Evolutionary conservation across 2,888 invertebrate species (phyloP), one percentile per base, ranked within the genome.

Genomic region (Bellardia pandia): DNA sequence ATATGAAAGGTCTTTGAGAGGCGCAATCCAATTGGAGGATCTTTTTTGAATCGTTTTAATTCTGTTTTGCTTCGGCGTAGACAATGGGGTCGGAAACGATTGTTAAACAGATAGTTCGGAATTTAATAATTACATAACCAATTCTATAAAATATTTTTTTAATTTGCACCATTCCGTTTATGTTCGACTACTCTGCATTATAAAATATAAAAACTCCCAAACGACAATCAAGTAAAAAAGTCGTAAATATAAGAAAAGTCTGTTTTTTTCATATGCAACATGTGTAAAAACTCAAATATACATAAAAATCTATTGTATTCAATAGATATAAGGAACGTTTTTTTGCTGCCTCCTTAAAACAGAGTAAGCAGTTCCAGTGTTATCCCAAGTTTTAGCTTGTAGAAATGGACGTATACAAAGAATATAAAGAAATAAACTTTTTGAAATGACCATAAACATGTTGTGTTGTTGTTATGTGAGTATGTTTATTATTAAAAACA

Each of bases 401-500:
- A 16, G 7, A 23, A 56, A 80, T 30, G 58, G 37, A 82, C 77
- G 71, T 74, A 48, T 53, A 80, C 33, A 85, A 42, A 79, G 53
- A 58, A 64, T 4, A 72, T 42, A 72, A 56, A 81, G 78, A 77
- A 76, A 69, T 78, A 85, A 81, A 89, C 58, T 48, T 62, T 91
- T 51, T 40, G 48, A 72, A 86, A 68, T 78, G 72, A 86, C 64
- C 82, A 81, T 86, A 53, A 64, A 75, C 23, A 37, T 91, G 90
- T 90, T 89, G 90, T 90, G 89, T 87, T 89, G 83, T 78, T 58
- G 58, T 53, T 51, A 9, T 42, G 9, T 13, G 2, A n/a, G 14
- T 40, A 2, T 23, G 14, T 91, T 23, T 23, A 90, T 90, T 89
- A 91, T 90, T 89, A 90, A 91, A 90, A 90, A 90, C 89, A 91